Percentiles rank a stretch among this genome's conserved stretches.
Conservation (phyloP, 2,797 vertebrate genomes). For the Scarus forsteni region DNA sequence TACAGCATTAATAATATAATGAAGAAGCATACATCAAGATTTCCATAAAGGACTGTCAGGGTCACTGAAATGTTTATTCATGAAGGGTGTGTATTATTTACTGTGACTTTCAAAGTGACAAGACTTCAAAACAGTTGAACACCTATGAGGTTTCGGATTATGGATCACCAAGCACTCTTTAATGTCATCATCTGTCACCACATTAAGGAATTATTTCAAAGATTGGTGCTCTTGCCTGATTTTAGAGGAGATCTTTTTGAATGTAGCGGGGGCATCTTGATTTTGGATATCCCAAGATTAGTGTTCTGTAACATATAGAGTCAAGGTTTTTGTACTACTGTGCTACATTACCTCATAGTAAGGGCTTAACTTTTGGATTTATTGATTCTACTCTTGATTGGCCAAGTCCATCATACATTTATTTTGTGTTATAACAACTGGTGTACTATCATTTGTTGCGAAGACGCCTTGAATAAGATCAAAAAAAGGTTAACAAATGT, state of each 20-base stretch:
- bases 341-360: too few relatives aligned
- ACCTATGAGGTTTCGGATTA: background rate
- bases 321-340: too few relatives aligned
- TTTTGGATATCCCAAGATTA: too few relatives aligned
- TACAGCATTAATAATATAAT: background rate
- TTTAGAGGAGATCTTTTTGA: background rate
- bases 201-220: background rate
- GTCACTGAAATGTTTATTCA: background rate
- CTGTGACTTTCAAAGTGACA: background rate
- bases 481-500: too few relatives aligned
- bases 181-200: background rate
- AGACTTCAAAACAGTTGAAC: background rate
- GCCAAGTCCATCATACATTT: background rate
- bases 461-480: too few relatives aligned
- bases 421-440: background rate
- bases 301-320: too few relatives aligned
- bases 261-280: too few relatives aligned
- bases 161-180: background rate
- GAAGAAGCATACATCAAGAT: background rate
- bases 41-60: background rate
- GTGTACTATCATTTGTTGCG: too few relatives aligned
- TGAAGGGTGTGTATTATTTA: background rate
- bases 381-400: background rate
- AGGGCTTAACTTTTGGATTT: background rate
- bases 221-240: background rate